Conservation (phyloP, 2,113 vertebrate genomes). For the Trochalopteron elliotii region DNA sequence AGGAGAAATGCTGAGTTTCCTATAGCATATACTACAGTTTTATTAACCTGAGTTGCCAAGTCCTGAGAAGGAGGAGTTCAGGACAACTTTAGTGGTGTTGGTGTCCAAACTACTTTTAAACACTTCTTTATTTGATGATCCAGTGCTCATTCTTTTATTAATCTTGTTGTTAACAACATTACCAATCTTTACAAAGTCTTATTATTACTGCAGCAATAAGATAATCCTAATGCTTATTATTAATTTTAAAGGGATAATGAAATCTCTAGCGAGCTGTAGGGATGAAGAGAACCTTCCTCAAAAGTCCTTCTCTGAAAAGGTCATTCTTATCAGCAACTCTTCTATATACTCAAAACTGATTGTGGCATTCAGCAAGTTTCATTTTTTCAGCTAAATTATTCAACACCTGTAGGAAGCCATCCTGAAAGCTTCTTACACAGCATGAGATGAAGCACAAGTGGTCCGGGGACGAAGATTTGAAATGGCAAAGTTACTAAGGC, state of each 20-base stretch:
- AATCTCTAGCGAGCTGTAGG: neutral
- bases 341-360: constrained; percentile 38
- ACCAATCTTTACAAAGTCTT: neutral
- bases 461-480: neutral
- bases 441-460: constrained; percentile 12
- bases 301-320: constrained; percentile 33
- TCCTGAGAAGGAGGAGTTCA: neutral
- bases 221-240: neutral
- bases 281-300: neutral
- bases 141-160: neutral
- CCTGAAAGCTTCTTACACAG: constrained; percentile 37
- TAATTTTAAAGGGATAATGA: neutral
- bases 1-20: neutral
- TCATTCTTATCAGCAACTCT: constrained; percentile 29
- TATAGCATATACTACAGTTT: neutral
- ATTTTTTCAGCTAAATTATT: constrained; percentile 40
- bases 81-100: neutral
- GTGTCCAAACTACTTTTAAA: neutral
- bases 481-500: neutral
- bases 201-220: neutral
- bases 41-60: neutral
- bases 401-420: constrained; percentile 32
- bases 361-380: constrained; percentile 49
- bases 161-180: neutral
- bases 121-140: neutral